Base-by-base conservation (phyloP, 1,140 invertebrate species). In the Cydia fagiglandana region DNA sequence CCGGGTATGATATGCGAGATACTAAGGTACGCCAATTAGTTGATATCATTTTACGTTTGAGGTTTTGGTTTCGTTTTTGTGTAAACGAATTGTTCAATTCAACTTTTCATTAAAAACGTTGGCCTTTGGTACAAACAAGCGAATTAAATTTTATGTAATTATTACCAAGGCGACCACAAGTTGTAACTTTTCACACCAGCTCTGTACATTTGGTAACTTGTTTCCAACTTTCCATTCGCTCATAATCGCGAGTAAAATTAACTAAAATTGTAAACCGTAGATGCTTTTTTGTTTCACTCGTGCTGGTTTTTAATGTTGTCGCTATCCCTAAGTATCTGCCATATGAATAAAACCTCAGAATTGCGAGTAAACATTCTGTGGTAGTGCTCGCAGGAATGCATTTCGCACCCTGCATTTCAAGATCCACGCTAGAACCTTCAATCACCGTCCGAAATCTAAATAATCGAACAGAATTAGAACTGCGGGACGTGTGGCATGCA, bases 401-500 rank as follows among this genome's bases (percentile, higher is more conserved):
- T 53, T 53, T 17, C 50, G 56, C 56, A 24, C 56, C n/a, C n/a
- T 10, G 56, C 17, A 12, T 61, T 24, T 61, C 20, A 61, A 61
- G 17, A 24, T 61, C 9, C 56, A 10, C 53, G 15, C 50, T 7
- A 61, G 17, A 24, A 24, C 20, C 56, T 61, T 61, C 56, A 61
- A 61, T 61, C 56, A 24, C 10, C 50, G 50, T 17, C 20, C 17
- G 53, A 61, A 24, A 61, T 61, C 56, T 61, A 61, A 70, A 70
- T 38, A 34, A 38, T 10, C 6, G 30, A 70, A 34, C 64, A 34
- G 30, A 66, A 66, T 34, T 30, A 66, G 66, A 38, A 70, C 30
- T 38, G 64, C 78, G 77, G 88, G 84, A 81, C 83, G 82, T 75
- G 78, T 80, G 82, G 77, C 74, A 85, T 83, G 82, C 78, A 75